phyloP scores from a whole-genome alignment of 2,888 invertebrate species.

The Hipparchia sbordonii region DNA sequence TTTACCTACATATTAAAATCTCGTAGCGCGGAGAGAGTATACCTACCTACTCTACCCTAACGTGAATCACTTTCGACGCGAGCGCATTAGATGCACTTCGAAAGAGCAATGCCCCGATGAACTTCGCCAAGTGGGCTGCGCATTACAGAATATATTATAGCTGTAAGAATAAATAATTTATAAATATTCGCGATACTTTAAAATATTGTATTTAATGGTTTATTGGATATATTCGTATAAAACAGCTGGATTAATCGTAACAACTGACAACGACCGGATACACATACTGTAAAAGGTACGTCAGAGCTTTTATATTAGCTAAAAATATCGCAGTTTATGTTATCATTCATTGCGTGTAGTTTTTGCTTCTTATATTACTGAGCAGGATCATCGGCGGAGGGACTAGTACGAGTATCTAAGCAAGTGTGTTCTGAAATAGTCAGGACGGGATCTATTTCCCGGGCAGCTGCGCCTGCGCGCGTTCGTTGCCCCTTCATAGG shows the following conservation, averaged over 20 bases:
- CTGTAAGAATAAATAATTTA: not conserved
- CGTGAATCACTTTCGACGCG: constrained; percentile 73
- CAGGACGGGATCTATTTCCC: constrained; percentile 80
- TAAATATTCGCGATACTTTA: not conserved
- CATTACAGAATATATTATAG: not conserved
- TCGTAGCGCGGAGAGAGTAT: constrained; percentile 45
- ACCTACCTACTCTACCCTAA: not conserved
- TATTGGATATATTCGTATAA: constrained; percentile 4
- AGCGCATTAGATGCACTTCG: constrained; percentile 63
- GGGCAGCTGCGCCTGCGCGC: constrained; percentile 72
- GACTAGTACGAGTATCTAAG: constrained; percentile 65
- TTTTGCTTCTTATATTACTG: constrained; percentile 65
- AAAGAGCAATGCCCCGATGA: constrained; percentile 78
- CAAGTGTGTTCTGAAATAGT: constrained; percentile 78
- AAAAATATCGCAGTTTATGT: constrained; percentile 43
- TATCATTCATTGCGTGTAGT: constrained; percentile 40
- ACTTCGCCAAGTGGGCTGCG: constrained; percentile 68
- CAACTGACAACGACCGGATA: constrained; percentile 22
- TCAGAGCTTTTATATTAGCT: constrained; percentile 30
- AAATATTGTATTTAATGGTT: constrained; percentile 1
- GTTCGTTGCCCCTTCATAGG: constrained; percentile 76
- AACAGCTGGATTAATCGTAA: constrained; percentile 20
- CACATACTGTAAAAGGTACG: constrained; percentile 27
- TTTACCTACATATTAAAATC: constrained; percentile 11
- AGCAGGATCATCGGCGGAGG: constrained; percentile 53